Percentiles rank a stretch among this genome's conserved stretches.
These are phyloP conservation scores for Cryptocheilus praepositus DNA, from an alignment of 2,888 invertebrate species.

Conservation along the genomic window DNA sequence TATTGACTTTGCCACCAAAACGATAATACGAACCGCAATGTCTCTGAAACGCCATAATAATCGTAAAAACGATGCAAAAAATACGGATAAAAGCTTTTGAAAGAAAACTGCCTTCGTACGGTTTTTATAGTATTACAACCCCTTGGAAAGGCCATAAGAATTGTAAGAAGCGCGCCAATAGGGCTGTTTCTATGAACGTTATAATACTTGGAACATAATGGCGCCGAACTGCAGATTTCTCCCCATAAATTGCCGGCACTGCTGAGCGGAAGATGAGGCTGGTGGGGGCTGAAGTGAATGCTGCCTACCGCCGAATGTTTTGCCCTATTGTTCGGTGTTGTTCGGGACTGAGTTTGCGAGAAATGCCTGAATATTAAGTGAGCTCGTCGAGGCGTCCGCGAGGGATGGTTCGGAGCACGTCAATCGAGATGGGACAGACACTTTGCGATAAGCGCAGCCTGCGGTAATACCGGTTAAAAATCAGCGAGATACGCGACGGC, in stretches of 20 bases:
- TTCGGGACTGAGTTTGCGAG: slow-evolving; percentile 40
- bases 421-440: slow-evolving; percentile 54
- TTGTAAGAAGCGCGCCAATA: too few species aligned
- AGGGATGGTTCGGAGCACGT: slow-evolving; percentile 49
- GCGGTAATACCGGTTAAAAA: slow-evolving; percentile 65
- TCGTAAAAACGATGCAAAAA: too few species aligned
- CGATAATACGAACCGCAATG: too few species aligned
- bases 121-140: too few species aligned
- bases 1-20: too few species aligned
- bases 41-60: too few species aligned
- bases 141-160: too few species aligned
- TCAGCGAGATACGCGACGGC: slow-evolving; percentile 48
- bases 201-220: too few species aligned
- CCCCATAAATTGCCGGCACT: slow-evolving; percentile 22
- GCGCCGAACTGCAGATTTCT: neutral
- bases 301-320: slow-evolving; percentile 63
- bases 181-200: too few species aligned
- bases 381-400: slow-evolving; percentile 30
- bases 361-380: slow-evolving; percentile 45
- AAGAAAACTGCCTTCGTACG: too few species aligned
- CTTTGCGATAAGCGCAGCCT: slow-evolving; percentile 54
- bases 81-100: too few species aligned
- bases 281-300: slow-evolving; percentile 51
- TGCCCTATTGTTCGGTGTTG: slow-evolving; percentile 59
- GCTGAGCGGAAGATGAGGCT: slow-evolving; percentile 17